These are phyloP conservation scores for Drosophila affinis DNA, from an alignment of 2,888 invertebrate species.

Conservation along the genomic window DNA sequence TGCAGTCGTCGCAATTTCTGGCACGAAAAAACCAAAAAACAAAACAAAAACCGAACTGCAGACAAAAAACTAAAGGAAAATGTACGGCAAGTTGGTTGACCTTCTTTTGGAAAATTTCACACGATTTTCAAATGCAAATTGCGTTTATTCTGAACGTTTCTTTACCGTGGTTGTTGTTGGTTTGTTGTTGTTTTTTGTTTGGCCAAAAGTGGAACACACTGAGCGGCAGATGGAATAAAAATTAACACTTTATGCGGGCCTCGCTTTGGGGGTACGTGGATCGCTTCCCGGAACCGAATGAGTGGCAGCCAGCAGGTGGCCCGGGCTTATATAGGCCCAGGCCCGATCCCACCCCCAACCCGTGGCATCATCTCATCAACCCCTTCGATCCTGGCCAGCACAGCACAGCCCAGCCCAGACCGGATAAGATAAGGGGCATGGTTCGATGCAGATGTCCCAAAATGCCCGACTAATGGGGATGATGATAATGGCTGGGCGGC, in stretches of 20 bases:
- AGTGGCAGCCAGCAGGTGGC: slow-evolving; percentile 75
- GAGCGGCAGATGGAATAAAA: slow-evolving; percentile 15
- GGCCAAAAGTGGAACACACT: slow-evolving; percentile 28
- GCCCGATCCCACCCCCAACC: slow-evolving; percentile 33
- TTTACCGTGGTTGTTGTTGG: slow-evolving; percentile 4
- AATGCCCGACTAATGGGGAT: slow-evolving; percentile 46
- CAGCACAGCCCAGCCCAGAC: slow-evolving; percentile 9
- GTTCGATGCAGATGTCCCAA: slow-evolving; percentile 41
- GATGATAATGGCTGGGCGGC: slow-evolving; percentile 37
- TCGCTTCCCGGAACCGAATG: slow-evolving; percentile 72
- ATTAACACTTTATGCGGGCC: slow-evolving; percentile 76
- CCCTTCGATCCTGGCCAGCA: slow-evolving; percentile 61
- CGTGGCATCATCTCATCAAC: slow-evolving; percentile 30
- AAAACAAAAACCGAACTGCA: slow-evolving; percentile 29
- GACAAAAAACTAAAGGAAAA: slow-evolving; percentile 30
- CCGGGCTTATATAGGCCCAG: slow-evolving; percentile 72
- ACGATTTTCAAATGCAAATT: slow-evolving; percentile 76
- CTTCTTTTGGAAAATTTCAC: slow-evolving; percentile 65
- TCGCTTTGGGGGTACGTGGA: slow-evolving; percentile 21
- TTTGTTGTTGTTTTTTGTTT: slow-evolving; percentile 31
- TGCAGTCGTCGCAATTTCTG: slow-evolving; percentile 56
- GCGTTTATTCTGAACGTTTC: slow-evolving; percentile 31
- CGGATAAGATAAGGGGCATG: slow-evolving; percentile 72
- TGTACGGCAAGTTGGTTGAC: slow-evolving; percentile 49
- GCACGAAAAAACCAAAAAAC: slow-evolving; percentile 20